Percentiles rank a stretch among this genome's conserved stretches.
These are phyloP conservation scores for Leucophenga varia DNA, from an alignment of 1,140 invertebrate genomes.

Conservation along the genomic window DNA sequence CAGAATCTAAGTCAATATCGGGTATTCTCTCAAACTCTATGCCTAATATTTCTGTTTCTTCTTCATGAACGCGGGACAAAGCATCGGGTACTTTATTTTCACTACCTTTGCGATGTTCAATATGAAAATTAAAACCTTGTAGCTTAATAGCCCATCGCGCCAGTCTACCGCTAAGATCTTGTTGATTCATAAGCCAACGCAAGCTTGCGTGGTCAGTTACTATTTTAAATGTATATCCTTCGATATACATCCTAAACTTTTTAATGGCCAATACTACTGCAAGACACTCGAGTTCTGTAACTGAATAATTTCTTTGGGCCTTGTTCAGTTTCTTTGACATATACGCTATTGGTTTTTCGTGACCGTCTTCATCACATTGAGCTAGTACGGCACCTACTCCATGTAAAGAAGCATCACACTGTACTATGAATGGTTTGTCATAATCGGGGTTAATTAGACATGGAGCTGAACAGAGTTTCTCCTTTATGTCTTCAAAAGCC, in stretches of 20 bases:
- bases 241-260: slow-evolving; percentile 11
- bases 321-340: slow-evolving; percentile 7
- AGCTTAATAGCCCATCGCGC: slow-evolving; percentile 4
- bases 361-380: slow-evolving; percentile 28
- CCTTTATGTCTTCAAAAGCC: slow-evolving; percentile 40
- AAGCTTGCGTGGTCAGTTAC: slow-evolving; percentile 17
- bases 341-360: slow-evolving; percentile 31
- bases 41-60: too few relatives aligned
- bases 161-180: slow-evolving; percentile 2
- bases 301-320: slow-evolving; percentile 6
- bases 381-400: slow-evolving; percentile 46
- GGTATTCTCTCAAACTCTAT: too few relatives aligned
- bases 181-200: slow-evolving; percentile 24
- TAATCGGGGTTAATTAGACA: slow-evolving; percentile 48
- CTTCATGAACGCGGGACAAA: slow-evolving; percentile 23
- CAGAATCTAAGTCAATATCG: slow-evolving; percentile 8
- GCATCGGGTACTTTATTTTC: slow-evolving; percentile 4
- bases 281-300: slow-evolving; percentile 8
- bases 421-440: slow-evolving; percentile 37
- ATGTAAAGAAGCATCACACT: slow-evolving; percentile 47
- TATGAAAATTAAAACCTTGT: neutral
- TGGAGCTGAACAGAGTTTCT: slow-evolving; percentile 35
- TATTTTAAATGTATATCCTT: slow-evolving; percentile 7
- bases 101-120: slow-evolving; percentile 4
- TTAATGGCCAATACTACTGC: slow-evolving; percentile 1